A percentile compares a stretch with the other conserved stretches of the same genome.
phyloP scores from a whole-genome alignment of 2,113 vertebrate species.

The Anas platyrhynchos region DNA sequence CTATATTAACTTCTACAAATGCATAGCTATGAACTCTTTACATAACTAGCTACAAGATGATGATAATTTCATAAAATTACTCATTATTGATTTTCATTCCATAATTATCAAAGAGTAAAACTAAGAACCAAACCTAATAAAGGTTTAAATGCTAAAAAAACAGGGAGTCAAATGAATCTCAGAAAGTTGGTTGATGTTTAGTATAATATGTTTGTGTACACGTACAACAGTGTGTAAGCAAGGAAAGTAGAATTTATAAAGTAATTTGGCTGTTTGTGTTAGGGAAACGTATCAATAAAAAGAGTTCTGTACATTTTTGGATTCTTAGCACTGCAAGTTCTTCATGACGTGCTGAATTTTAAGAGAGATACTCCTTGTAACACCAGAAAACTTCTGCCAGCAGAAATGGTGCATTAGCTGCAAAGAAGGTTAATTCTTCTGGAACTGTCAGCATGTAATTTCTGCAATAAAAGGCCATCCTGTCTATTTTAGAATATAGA shows the following conservation, averaged over 20 bases:
- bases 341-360: neutral
- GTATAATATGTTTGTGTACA: neutral
- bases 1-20: neutral
- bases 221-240: neutral
- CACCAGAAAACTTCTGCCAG: neutral
- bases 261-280: neutral
- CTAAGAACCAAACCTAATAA: neutral
- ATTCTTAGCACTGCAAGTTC: neutral
- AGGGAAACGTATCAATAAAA: neutral
- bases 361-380: neutral
- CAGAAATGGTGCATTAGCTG: neutral
- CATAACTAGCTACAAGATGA: neutral
- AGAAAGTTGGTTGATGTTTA: neutral
- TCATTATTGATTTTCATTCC: neutral
- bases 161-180: neutral
- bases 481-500: neutral
- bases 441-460: neutral
- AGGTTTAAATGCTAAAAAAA: conserved; percentile 1
- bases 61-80: neutral
- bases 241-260: neutral
- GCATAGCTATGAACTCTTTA: neutral
- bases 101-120: neutral
- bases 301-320: neutral
- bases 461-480: neutral
- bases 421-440: neutral